Base-by-base conservation (phyloP, 2,797 vertebrate species). In the Cygnus olor region DNA sequence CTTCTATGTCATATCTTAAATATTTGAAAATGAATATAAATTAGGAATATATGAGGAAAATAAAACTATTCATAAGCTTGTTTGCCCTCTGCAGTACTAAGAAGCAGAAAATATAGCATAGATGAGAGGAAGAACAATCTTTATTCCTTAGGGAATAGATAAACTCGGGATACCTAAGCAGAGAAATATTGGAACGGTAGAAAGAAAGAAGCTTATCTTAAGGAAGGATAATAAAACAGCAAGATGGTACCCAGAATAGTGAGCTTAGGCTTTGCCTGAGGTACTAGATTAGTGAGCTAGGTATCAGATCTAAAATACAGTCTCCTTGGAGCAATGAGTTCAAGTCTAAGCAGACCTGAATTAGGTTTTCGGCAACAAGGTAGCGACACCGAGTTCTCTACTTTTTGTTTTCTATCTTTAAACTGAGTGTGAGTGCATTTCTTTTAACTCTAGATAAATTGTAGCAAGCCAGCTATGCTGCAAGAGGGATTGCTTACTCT, bases 11-110 rank as follows among this genome's bases (percentile, higher is more conserved):
- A 20, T 90, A 80, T 78, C 79, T 95, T 96, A 94, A 95, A 89
- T 95, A 95, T 96, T 95, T 95, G 79, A 94, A 96, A 96, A 89
- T 95, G 60, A 95, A 95, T 94, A 92, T 92, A 83, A 85, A 94
- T 93, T 94, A 91, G 79, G 74, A 91, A 49, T 91, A 85, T 94
- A 69, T 87, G 68, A 81, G 60, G 54, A 96, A 93, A 93, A 86
- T 74, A 93, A 92, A 96, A 83, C 84, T 95, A 76, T 92, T 95
- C 42, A 19, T 95, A 88, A 92, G 70, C 57, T 84, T 81, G 60
- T 87, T 93, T 94, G 86, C 69, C 76, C 86, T 90, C 61, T 93
- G 7, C 79, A 63, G 36, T 73, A 28, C 89, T 65, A 63, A 90
- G 66, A 90, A 92, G 44, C 51, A 93, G 82, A 76, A 93, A 83